Percentiles rank a stretch among this genome's conserved stretches.
These are phyloP conservation scores for Germaria angustata DNA, from an alignment of 2,888 invertebrate species.

Conservation along the genomic window DNA sequence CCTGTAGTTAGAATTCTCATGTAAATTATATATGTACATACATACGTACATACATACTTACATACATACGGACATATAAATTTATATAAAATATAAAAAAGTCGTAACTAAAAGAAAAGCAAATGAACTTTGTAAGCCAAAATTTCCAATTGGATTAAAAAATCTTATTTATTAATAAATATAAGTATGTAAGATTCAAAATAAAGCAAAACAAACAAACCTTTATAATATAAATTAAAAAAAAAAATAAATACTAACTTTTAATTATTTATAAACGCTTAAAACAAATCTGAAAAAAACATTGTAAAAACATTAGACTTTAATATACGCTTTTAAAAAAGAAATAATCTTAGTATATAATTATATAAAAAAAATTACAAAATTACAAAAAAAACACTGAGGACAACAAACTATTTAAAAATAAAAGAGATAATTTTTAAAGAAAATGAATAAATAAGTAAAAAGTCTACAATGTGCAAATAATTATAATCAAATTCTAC, in stretches of 20 bases:
- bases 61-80: conserved; percentile 37
- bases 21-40: conserved; percentile 66
- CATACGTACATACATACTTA: conserved; percentile 24
- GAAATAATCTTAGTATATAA: conserved; percentile 39
- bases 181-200: conserved; percentile 55
- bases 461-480: conserved; percentile 70
- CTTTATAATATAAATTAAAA: conserved; percentile 42
- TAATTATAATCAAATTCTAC: conserved; percentile 69
- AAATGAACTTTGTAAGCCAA: conserved; percentile 63
- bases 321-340: conserved; percentile 65
- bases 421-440: conserved; percentile 45
- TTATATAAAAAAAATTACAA: conserved; percentile 29
- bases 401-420: conserved; percentile 58
- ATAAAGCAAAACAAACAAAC: conserved; percentile 19
- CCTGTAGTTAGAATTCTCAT: conserved; percentile 75
- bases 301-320: conserved; percentile 64
- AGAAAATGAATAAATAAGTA: conserved; percentile 24
- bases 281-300: conserved; percentile 27
- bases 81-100: conserved; percentile 26
- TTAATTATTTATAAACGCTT: conserved; percentile 68
- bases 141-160: conserved; percentile 66
- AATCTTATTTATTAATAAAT: conserved; percentile 58
- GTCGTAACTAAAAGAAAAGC: conserved; percentile 6
- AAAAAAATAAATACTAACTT: conserved; percentile 68
- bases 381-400: conserved; percentile 38